Evolutionary conservation across 2,113 vertebrate genomes (phyloP).

Genomic region (Theropithecus gelada): DNA sequence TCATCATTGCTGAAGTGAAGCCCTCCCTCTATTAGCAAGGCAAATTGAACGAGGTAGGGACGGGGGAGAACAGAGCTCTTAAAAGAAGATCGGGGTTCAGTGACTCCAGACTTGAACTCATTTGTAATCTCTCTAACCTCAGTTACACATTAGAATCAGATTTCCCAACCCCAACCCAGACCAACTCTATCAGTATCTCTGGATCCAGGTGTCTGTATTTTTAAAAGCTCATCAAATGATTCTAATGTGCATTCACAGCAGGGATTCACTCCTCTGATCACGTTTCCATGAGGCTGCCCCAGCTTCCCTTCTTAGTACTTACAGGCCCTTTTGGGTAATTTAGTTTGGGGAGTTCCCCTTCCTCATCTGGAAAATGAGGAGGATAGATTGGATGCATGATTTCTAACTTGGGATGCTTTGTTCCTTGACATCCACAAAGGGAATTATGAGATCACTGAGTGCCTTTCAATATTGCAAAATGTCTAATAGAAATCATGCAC

Average conservation of each 20-base stretch:
- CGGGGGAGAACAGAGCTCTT: rapidly evolving
- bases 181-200: background rate
- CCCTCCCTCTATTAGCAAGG: rapidly evolving
- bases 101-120: rapidly evolving
- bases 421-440: background rate
- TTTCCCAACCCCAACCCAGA: background rate
- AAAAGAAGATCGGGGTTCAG: background rate
- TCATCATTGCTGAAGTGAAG: background rate
- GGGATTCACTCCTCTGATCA: background rate
- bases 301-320: background rate
- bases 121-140: background rate
- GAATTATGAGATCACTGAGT: background rate
- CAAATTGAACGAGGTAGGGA: rapidly evolving
- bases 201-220: background rate
- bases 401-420: background rate
- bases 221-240: background rate
- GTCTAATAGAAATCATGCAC: background rate
- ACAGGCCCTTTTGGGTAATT: background rate
- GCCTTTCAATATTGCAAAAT: background rate
- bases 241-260: no score
- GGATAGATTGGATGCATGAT: background rate
- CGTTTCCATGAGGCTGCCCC: rapidly evolving
- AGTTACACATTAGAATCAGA: background rate
- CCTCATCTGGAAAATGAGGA: background rate
- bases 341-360: background rate